Conservation (phyloP, 2,797 vertebrate species). For the Babyrousa celebensis region DNA sequence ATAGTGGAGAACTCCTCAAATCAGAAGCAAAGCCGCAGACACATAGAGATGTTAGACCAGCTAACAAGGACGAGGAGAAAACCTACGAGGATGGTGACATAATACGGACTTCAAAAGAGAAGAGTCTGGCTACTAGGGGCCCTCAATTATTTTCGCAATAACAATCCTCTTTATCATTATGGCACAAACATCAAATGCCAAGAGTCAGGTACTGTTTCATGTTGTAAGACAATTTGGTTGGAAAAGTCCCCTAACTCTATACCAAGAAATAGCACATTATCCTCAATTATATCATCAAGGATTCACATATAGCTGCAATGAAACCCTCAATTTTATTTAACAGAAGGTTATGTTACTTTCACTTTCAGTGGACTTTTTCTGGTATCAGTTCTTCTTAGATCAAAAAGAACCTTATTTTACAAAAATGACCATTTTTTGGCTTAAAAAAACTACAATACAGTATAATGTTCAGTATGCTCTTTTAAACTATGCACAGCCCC, state of each 20-base stretch:
- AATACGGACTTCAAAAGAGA: neutral
- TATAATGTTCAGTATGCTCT: constrained; percentile 22
- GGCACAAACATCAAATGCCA: neutral
- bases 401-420: constrained; percentile 21
- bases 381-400: constrained; percentile 13
- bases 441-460: constrained; percentile 33
- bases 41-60: neutral
- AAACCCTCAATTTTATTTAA: constrained; percentile 4
- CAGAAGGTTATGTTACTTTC: neutral
- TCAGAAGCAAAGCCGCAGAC: neutral
- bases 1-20: neutral
- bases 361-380: neutral
- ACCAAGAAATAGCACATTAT: neutral
- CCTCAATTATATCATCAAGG: neutral
- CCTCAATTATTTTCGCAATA: neutral
- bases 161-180: neutral
- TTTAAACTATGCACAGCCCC: neutral
- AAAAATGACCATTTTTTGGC: neutral
- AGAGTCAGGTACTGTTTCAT: neutral
- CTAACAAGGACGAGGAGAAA: neutral
- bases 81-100: neutral
- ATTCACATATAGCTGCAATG: neutral
- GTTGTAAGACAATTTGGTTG: neutral
- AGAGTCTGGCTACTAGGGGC: neutral
- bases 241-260: constrained; percentile 17